Percentiles rank a stretch among this genome's conserved stretches.
These are phyloP conservation scores for Dolichotis patagonum DNA, from an alignment of 2,113 vertebrate genomes.

Conservation along the genomic window DNA sequence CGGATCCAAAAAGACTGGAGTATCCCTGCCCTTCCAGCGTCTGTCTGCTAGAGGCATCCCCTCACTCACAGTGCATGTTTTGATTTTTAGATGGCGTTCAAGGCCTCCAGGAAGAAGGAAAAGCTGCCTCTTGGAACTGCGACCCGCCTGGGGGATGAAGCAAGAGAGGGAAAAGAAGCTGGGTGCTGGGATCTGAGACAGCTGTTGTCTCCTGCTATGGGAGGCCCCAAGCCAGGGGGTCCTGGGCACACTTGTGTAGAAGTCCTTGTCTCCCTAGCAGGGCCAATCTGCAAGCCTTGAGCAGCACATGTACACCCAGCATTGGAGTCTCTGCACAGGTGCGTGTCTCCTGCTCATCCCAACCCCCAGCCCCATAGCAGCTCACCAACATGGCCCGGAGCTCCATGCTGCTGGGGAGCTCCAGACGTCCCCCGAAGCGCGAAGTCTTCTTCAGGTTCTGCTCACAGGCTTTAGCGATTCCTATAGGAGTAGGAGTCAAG, in stretches of 20 bases:
- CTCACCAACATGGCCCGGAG: slow-evolving; percentile 97
- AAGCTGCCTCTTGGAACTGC: slow-evolving; percentile 97
- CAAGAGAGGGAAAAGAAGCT: not conserved
- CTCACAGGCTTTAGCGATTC: slow-evolving; percentile 96
- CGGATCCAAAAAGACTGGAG: not conserved
- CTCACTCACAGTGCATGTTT: slow-evolving; percentile 94
- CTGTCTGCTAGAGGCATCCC: not conserved
- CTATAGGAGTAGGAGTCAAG: slow-evolving; percentile 75
- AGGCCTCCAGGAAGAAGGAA: slow-evolving; percentile 96
- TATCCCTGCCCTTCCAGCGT: not conserved
- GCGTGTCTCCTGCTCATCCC: not conserved
- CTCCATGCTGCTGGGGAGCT: slow-evolving; percentile 94
- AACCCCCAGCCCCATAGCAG: too few species aligned
- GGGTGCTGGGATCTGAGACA: not conserved
- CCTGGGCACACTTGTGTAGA: not conserved
- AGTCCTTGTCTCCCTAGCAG: not conserved
- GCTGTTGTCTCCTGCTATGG: too few species aligned
- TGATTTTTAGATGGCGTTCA: slow-evolving; percentile 97
- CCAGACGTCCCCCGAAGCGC: slow-evolving; percentile 92
- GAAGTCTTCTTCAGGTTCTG: slow-evolving; percentile 95
- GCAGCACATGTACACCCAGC: not conserved
- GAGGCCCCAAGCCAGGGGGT: not conserved
- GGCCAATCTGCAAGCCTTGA: not conserved
- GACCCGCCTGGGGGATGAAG: slow-evolving; percentile 89
- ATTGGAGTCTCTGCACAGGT: not conserved